Percentiles rank a stretch among this genome's conserved stretches.
Evolutionary conservation across 2,888 invertebrate species (phyloP).

Genomic region (Troides helena): DNA sequence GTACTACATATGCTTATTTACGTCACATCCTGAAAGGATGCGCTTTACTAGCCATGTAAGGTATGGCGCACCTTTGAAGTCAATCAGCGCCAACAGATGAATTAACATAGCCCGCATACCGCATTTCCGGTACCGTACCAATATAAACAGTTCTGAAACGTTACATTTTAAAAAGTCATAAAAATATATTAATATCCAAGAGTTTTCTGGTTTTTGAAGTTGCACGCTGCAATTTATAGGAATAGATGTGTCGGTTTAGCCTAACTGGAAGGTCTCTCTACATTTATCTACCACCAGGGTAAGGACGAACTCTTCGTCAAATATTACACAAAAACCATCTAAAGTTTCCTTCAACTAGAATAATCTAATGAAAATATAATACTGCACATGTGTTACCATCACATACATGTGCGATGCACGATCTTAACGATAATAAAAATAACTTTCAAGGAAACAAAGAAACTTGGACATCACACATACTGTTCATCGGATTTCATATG

Average conservation of each 20-base stretch:
- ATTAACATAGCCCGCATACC: background rate
- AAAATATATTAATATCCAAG: background rate
- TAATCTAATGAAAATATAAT: too few species aligned
- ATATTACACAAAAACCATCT: too few species aligned
- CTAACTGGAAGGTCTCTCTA: too few species aligned
- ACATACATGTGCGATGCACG: background rate
- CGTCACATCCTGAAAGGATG: slow-evolving; percentile 1
- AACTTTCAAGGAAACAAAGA: background rate
- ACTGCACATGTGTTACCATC: background rate
- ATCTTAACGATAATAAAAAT: background rate
- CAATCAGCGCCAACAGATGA: background rate
- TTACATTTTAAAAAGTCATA: background rate
- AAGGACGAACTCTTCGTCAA: too few species aligned
- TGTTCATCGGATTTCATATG: background rate
- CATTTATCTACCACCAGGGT: too few species aligned
- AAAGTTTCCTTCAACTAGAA: too few species aligned
- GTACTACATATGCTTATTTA: background rate
- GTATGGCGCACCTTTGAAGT: background rate
- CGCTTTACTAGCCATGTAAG: background rate
- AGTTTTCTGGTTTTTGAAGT: too few species aligned
- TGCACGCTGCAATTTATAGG: too few species aligned
- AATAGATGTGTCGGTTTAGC: too few species aligned
- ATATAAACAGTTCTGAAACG: background rate
- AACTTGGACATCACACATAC: background rate
- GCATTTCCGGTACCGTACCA: background rate